Conservation (phyloP, 2,888 invertebrate species). For the Spisula solida region DNA sequence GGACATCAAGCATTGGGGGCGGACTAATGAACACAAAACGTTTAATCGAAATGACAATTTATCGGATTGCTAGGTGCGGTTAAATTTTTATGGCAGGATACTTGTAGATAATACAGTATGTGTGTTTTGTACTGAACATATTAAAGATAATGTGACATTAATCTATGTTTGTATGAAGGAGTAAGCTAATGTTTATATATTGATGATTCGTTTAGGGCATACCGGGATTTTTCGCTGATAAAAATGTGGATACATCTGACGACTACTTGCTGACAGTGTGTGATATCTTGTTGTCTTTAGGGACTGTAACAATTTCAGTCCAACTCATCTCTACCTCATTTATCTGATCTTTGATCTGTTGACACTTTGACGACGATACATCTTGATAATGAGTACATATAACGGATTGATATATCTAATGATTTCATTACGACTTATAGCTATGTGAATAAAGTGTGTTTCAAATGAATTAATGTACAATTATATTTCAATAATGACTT, state of each 20-base stretch:
- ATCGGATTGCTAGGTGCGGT: slow-evolving; percentile 4
- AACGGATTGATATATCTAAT: background rate
- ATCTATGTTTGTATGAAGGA: background rate
- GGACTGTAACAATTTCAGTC: background rate
- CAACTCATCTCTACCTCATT: background rate
- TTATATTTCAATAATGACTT: too few species aligned
- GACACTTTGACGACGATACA: too few species aligned
- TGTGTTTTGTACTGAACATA: background rate
- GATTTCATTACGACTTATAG: background rate
- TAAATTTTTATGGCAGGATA: slow-evolving; percentile 14
- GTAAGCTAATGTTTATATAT: background rate
- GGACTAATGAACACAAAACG: background rate
- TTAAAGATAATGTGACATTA: background rate
- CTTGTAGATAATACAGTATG: background rate
- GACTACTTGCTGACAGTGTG: background rate
- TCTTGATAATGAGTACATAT: too few species aligned
- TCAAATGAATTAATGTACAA: background rate
- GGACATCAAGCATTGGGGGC: background rate
- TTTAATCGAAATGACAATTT: background rate
- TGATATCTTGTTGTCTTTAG: background rate
- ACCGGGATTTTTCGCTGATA: background rate
- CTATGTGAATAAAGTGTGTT: background rate
- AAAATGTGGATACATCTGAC: background rate
- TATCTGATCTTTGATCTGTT: background rate
- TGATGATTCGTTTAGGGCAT: background rate